Percentiles rank a stretch among this genome's conserved stretches.
Evolutionary conservation across 2,888 invertebrate species (phyloP).

Genomic region (Cetonia aurata): DNA sequence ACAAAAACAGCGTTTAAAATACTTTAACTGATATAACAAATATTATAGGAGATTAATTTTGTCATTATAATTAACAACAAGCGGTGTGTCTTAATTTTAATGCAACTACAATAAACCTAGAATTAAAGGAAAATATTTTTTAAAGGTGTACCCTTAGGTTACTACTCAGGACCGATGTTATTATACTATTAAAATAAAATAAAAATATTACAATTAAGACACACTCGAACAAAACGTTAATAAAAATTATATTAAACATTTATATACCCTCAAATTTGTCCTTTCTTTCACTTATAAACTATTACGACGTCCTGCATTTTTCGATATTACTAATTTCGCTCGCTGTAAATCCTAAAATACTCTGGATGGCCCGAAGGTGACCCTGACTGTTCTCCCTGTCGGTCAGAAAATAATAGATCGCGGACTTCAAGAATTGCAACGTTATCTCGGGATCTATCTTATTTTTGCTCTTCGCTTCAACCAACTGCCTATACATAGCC

Average conservation of each 20-base stretch:
- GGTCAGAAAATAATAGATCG: conserved; percentile 92
- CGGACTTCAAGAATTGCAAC: conserved; percentile 92
- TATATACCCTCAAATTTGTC: background rate
- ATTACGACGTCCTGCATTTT: conserved; percentile 71
- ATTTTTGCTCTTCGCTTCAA: conserved; percentile 81
- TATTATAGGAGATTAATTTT: background rate
- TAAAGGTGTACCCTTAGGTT: background rate
- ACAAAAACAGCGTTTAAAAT: background rate
- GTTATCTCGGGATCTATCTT: conserved; percentile 92
- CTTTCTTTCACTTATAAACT: conserved; percentile 6
- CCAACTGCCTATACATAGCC: conserved; percentile 88
- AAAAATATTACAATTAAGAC: conserved; percentile 7
- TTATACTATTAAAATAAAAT: background rate
- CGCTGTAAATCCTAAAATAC: conserved; percentile 89
- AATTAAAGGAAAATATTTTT: no score
- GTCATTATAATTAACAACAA: no score
- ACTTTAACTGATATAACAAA: background rate
- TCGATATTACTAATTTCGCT: conserved; percentile 85
- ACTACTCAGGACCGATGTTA: background rate
- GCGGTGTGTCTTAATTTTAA: background rate
- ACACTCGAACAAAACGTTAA: background rate
- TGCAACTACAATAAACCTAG: no score
- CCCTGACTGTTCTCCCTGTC: conserved; percentile 91
- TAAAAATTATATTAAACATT: background rate
- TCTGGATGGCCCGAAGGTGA: conserved; percentile 91